Evolutionary conservation across 2,797 vertebrate species (phyloP).

Genomic region (Eidolon dupreanum): DNA sequence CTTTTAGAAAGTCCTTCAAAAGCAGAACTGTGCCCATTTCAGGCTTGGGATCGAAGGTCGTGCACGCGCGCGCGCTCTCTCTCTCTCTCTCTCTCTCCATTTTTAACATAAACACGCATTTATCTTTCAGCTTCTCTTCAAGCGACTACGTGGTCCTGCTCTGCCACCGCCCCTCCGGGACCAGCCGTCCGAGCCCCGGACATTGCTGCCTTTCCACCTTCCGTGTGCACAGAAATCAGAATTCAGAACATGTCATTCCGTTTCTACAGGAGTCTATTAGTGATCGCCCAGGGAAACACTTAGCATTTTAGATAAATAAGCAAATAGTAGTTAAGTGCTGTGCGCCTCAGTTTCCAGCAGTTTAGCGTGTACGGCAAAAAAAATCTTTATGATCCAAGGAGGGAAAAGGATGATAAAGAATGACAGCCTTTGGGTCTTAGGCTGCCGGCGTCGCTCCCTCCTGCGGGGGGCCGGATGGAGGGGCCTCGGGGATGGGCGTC

Average conservation of each 20-base stretch:
- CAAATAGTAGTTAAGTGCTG: constrained; percentile 44
- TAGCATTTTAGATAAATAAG: constrained; percentile 56
- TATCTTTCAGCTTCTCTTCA: not conserved
- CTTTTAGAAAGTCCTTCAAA: not conserved
- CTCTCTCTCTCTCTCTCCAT: not conserved
- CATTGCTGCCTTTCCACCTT: not conserved
- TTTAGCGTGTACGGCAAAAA: not conserved
- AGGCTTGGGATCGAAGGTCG: not conserved
- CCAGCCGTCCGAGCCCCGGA: accelerated
- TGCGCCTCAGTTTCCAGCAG: not conserved
- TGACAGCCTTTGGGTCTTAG: not conserved
- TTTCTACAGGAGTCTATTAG: constrained; percentile 30
- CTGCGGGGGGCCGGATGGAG: not conserved
- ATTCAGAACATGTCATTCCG: not conserved
- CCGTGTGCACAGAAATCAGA: not conserved
- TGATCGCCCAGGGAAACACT: constrained; percentile 4
- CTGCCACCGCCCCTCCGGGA: not conserved
- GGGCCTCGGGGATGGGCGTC: not conserved
- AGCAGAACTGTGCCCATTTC: not conserved
- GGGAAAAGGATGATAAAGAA: not conserved
- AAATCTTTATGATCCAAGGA: not conserved
- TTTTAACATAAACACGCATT: not conserved
- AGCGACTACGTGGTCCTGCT: accelerated
- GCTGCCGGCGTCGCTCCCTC: not conserved
- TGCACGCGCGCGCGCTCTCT: not conserved